Evolutionary conservation across 2,797 vertebrate genomes (phyloP), one percentile per base, ranked within the genome.

Genomic region (Garrulus glandarius): DNA sequence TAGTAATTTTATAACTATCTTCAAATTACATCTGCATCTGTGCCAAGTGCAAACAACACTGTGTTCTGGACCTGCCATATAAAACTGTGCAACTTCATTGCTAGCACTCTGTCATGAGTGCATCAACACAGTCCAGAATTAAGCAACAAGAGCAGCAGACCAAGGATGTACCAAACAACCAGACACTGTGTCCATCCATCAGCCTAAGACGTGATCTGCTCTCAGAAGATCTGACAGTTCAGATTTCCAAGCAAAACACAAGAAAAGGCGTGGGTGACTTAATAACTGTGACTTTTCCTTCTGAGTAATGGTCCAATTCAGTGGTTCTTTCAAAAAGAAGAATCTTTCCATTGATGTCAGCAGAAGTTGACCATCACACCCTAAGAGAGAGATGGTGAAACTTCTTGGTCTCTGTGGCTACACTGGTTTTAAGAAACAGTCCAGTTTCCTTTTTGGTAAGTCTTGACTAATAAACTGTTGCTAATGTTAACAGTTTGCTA

Each of bases 321-420:
- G 67, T 67, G 59, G 70, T 72, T 90, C 74, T 94, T 95, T 82
- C 70, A 84, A 75, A 86, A 86, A 69, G 52, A 84, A 82, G 22
- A 67, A 34, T 89, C 70, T 87, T 95, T 87, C 81, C 57, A 72
- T 61, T 96, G 89, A 85, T 60, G 46, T 91, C 88, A 94, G 74
- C 41, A 76, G 63, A 82, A 74, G 49, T 53, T 83, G 81, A 77
- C 30, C 71, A 71, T 50, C 37, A 50, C 0, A 0, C 18, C 82
- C 46, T 43, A 39, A 84, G 6, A 32, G 34, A 80, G 39, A 83
- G 71, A 80, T 89, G 60, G 71, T 44, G 87, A 92, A 93, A 94
- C 8, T 59, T 75, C 27, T 61, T 56, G n/a, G 43, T 84, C 29
- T 93, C 52, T 84, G 81, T 76, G 84, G 53, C 21, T 72, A 20